A percentile compares a stretch with the other conserved stretches of the same genome.
These are phyloP conservation scores for Pluvialis apricaria DNA, from an alignment of 2,113 vertebrate genomes.

Conservation along the genomic window DNA sequence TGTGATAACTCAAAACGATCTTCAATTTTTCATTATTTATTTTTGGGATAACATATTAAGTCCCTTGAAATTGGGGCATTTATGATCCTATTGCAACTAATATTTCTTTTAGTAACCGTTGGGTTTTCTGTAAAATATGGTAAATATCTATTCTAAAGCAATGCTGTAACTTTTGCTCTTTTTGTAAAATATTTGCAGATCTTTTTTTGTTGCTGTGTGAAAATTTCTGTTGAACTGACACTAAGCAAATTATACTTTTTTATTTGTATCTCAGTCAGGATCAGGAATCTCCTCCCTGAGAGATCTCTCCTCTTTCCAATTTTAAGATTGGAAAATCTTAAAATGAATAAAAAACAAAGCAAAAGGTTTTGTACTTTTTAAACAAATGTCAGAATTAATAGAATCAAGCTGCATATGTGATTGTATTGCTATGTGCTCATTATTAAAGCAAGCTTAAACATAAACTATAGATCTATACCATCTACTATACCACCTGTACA, in stretches of 20 bases:
- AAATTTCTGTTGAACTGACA: neutral
- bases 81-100: neutral
- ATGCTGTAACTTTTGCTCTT: neutral
- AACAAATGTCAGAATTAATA: neutral
- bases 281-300: neutral
- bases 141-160: neutral
- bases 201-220: neutral
- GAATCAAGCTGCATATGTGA: neutral
- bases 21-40: neutral
- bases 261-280: neutral
- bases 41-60: rapidly evolving
- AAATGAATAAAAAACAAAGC: neutral
- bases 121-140: neutral
- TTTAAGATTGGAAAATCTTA: neutral
- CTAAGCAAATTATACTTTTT: neutral
- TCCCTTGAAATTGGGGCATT: neutral
- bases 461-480: neutral
- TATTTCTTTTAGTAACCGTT: neutral
- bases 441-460: neutral
- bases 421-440: neutral
- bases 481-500: neutral
- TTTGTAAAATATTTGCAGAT: neutral
- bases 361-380: neutral
- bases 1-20: neutral
- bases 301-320: too few species aligned